Percentiles rank a stretch among this genome's conserved stretches.
These are phyloP conservation scores for Hippasteria phrygiana DNA, from an alignment of 53 echinoderm and acorn worm genomes.

Conservation along the genomic window DNA sequence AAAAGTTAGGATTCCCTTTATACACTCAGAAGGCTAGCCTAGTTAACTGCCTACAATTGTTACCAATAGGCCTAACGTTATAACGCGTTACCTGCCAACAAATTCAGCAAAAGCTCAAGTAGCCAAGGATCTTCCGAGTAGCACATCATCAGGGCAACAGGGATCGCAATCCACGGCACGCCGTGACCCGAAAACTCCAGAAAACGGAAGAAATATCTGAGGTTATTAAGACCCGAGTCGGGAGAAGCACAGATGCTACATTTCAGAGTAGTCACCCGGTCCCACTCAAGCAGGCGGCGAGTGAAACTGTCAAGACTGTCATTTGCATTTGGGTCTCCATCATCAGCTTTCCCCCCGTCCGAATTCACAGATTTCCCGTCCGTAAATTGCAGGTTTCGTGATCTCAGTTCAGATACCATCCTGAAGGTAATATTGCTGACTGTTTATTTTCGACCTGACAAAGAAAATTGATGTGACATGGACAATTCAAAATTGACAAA, in stretches of 20 bases:
- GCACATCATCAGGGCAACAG: constrained; percentile 65
- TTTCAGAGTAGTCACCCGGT: constrained; percentile 40
- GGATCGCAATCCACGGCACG: constrained; percentile 78
- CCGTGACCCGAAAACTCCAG: constrained; percentile 94
- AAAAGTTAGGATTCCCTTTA: no score
- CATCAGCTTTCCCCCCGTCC: background rate
- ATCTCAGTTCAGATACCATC: constrained; percentile 46
- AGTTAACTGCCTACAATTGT: no score
- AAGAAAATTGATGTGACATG: no score
- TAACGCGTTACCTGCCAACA: constrained; percentile 74
- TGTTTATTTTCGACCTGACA: no score
- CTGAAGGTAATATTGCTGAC: background rate
- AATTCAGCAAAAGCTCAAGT: constrained; percentile 70
- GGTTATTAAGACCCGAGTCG: constrained; percentile 37
- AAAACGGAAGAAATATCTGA: constrained; percentile 72
- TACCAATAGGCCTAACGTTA: no score
- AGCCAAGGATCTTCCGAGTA: constrained; percentile 37
- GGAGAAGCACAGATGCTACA: constrained; percentile 73
- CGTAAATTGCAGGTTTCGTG: constrained; percentile 32
- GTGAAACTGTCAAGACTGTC: background rate
- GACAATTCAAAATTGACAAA: background rate
- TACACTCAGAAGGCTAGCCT: no score
- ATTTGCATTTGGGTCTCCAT: constrained; percentile 1
- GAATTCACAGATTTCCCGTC: background rate
- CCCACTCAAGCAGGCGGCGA: constrained; percentile 44